Percentiles rank a stretch among this genome's conserved stretches.
Evolutionary conservation across 2,888 invertebrate genomes (phyloP).

Genomic region (Nipponacmea schrenckii): DNA sequence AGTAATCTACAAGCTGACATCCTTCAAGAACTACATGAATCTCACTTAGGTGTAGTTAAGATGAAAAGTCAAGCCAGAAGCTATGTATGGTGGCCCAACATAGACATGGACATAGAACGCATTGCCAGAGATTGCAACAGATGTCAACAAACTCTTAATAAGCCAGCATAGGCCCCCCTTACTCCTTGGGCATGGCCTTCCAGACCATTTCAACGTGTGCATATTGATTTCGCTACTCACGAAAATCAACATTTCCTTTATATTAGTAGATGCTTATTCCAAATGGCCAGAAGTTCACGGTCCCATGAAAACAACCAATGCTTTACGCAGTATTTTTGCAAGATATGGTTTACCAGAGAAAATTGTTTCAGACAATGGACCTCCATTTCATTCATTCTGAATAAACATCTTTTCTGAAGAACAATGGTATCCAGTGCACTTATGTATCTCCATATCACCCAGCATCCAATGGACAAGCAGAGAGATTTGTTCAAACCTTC

Average conservation of each 20-base stretch:
- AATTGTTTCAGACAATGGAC: slow-evolving; percentile 60
- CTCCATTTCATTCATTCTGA: slow-evolving; percentile 45
- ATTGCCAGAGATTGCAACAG: slow-evolving; percentile 32
- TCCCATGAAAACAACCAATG: slow-evolving; percentile 34
- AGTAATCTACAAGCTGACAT: slow-evolving; percentile 20
- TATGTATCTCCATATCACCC: slow-evolving; percentile 47
- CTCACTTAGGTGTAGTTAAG: slow-evolving; percentile 47
- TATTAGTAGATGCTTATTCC: slow-evolving; percentile 65
- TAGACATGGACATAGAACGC: slow-evolving; percentile 39
- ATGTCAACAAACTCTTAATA: slow-evolving; percentile 26
- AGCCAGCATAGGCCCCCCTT: slow-evolving; percentile 32
- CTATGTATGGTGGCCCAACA: slow-evolving; percentile 49
- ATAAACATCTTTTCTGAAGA: slow-evolving; percentile 41
- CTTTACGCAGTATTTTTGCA: slow-evolving; percentile 38
- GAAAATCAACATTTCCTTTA: slow-evolving; percentile 48
- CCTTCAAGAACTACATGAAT: slow-evolving; percentile 41
- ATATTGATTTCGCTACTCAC: slow-evolving; percentile 67
- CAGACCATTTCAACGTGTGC: slow-evolving; percentile 60
- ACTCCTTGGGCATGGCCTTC: slow-evolving; percentile 41
- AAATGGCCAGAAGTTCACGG: slow-evolving; percentile 66
- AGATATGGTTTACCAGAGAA: slow-evolving; percentile 43
- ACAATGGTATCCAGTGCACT: slow-evolving; percentile 36
- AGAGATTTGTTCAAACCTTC: slow-evolving; percentile 30
- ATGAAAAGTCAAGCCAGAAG: slow-evolving; percentile 51
- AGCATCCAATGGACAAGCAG: slow-evolving; percentile 50